phyloP scores from a whole-genome alignment of 1,140 invertebrate species.

The Leptinotarsa defecta region DNA sequence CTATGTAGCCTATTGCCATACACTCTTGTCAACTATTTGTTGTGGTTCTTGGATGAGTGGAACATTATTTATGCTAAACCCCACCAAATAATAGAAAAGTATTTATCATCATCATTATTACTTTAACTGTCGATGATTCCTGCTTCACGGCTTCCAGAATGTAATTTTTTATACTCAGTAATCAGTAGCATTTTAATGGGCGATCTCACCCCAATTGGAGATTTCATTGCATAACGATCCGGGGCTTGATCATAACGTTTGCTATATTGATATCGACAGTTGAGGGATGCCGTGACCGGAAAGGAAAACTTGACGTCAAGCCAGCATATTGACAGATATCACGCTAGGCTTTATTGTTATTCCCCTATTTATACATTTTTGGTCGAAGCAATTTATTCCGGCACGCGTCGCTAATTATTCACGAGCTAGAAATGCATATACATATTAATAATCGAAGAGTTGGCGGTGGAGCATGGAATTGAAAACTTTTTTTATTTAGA shows the following conservation, averaged over 20 bases:
- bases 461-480: background rate
- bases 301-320: slow-evolving; percentile 36
- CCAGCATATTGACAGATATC: slow-evolving; percentile 37
- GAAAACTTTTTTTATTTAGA: too few species aligned
- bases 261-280: slow-evolving; percentile 36
- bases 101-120: too few species aligned
- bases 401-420: slow-evolving; percentile 33
- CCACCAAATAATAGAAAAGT: too few species aligned
- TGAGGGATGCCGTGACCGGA: slow-evolving; percentile 33
- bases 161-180: too few species aligned
- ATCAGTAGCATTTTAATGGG: too few species aligned
- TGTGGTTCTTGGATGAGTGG: too few species aligned
- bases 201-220: too few species aligned
- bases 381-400: slow-evolving; percentile 24
- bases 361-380: slow-evolving; percentile 31
- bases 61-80: too few species aligned
- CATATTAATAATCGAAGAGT: background rate
- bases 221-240: slow-evolving; percentile 4
- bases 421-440: slow-evolving; percentile 11
- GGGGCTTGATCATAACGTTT: slow-evolving; percentile 14
- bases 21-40: too few species aligned
- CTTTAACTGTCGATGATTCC: too few species aligned
- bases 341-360: slow-evolving; percentile 32
- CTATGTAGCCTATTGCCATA: too few species aligned
- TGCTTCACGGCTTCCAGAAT: too few species aligned